Conservation (phyloP, 1,140 invertebrate genomes). For the Yoshiicerus persimilis region DNA sequence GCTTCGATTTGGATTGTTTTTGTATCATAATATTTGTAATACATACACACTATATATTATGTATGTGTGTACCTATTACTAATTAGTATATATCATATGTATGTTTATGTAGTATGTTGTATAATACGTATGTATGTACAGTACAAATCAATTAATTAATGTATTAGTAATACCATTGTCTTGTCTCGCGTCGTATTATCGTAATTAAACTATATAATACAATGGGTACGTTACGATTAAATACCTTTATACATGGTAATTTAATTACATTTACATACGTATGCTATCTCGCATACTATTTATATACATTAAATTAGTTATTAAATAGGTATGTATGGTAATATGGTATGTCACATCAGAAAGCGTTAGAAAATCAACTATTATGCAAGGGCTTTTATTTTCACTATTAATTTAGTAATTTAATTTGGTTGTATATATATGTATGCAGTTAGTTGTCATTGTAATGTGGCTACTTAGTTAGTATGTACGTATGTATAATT, state of each 20-base stretch:
- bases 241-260: neutral
- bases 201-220: constrained; percentile 12
- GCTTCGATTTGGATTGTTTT: constrained; percentile 9
- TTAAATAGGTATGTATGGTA: constrained; percentile 3
- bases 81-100: neutral
- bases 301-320: neutral
- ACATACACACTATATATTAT: neutral
- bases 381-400: constrained; percentile 17
- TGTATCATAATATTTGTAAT: neutral
- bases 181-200: neutral
- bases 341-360: neutral
- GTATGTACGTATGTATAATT: neutral
- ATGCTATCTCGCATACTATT: neutral
- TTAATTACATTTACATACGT: neutral
- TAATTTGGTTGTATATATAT: neutral
- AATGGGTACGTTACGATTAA: neutral
- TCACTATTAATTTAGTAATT: neutral
- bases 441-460: neutral
- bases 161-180: constrained; percentile 17
- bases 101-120: neutral
- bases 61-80: neutral
- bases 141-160: constrained; percentile 22
- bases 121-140: neutral
- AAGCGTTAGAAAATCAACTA: constrained; percentile 20
- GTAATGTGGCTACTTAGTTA: neutral